Percentiles rank a stretch among this genome's conserved stretches.
phyloP scores from a whole-genome alignment of 2,113 vertebrate species.

The Rattus norvegicus region GRCr8 NC_086039.1:141216001-141216500 shows the following conservation, averaged over 20 bases:
- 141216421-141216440: background rate
- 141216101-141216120: background rate
- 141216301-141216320: background rate
- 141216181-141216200: background rate
- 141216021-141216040: background rate
- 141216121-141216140: background rate
- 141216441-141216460: background rate
- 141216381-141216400: background rate
- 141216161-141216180: background rate
- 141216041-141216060: constrained; percentile 17
- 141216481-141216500: constrained; percentile 11
- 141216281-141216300: background rate
- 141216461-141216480: background rate
- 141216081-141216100: background rate
- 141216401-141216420: background rate
- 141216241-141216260: constrained; percentile 53
- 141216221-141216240: constrained; percentile 40
- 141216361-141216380: background rate
- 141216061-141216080: background rate
- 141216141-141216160: background rate
- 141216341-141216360: background rate
- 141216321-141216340: background rate
- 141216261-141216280: background rate
- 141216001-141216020: background rate
- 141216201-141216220: background rate